Evolutionary conservation across 2,113 vertebrate genomes (phyloP).

Genomic region (Seriola rivoliana): DNA sequence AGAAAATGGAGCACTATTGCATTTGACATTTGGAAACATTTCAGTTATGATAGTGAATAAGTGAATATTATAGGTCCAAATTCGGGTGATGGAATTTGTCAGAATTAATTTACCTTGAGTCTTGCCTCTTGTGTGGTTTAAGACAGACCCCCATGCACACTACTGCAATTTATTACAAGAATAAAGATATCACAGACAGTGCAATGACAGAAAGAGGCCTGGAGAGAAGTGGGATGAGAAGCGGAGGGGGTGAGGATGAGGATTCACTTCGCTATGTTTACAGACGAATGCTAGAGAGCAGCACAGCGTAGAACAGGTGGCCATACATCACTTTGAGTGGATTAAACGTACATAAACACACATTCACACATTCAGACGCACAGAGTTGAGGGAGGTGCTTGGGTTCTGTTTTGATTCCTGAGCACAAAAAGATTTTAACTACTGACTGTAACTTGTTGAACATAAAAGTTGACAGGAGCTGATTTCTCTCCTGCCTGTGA

Average conservation of each 20-base stretch:
- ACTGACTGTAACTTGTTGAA: constrained; percentile 11
- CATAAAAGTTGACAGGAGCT: constrained; percentile 2
- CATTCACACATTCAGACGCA: neutral
- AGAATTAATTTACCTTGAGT: constrained; percentile 41
- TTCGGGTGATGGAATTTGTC: constrained; percentile 20
- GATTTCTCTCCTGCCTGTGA: neutral
- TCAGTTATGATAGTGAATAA: constrained; percentile 5
- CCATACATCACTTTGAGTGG: constrained; percentile 14
- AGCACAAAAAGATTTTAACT: neutral
- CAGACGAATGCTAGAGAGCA: neutral
- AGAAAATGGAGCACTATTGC: constrained; percentile 24
- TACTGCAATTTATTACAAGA: constrained; percentile 16
- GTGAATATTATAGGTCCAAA: constrained; percentile 32
- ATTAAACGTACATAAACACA: constrained; percentile 13
- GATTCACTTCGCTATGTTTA: neutral
- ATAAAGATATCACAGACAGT: constrained; percentile 30
- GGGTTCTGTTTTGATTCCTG: neutral
- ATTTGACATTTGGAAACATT: constrained; percentile 39
- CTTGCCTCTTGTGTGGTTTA: constrained; percentile 4
- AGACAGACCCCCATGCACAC: neutral
- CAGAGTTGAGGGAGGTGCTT: neutral
- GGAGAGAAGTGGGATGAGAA: neutral
- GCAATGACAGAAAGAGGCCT: constrained; percentile 27
- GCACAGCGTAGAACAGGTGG: constrained; percentile 1
- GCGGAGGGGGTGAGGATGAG: neutral